Conservation (phyloP, 2,113 vertebrate genomes). For the western clawed frog (Xenopus tropicalis) region UCB_Xtro_10.0 CM004443.2:84694001-84694500, state of each 20-base stretch:
- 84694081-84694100: neutral
- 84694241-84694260: neutral
- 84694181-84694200: slow-evolving; percentile 2
- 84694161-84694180: neutral
- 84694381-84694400: too few species aligned
- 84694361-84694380: too few species aligned
- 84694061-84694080: neutral
- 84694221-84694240: slow-evolving; percentile 10
- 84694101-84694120: slow-evolving; percentile 4
- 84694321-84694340: too few species aligned
- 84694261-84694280: neutral
- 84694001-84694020: too few species aligned
- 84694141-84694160: slow-evolving; percentile 1
- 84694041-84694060: too few species aligned
- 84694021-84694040: too few species aligned
- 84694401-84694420: too few species aligned
- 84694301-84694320: neutral
- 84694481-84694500: too few species aligned
- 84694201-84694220: neutral
- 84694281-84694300: slow-evolving; percentile 2
- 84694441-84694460: too few species aligned
- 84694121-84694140: neutral
- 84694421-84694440: too few species aligned
- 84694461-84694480: too few species aligned
- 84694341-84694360: too few species aligned